Percentiles rank a stretch among this genome's conserved stretches.
These are phyloP conservation scores for Apostichopus leukothele DNA, from an alignment of 53 echinoderm and acorn worm genomes.

Conservation along the genomic window DNA sequence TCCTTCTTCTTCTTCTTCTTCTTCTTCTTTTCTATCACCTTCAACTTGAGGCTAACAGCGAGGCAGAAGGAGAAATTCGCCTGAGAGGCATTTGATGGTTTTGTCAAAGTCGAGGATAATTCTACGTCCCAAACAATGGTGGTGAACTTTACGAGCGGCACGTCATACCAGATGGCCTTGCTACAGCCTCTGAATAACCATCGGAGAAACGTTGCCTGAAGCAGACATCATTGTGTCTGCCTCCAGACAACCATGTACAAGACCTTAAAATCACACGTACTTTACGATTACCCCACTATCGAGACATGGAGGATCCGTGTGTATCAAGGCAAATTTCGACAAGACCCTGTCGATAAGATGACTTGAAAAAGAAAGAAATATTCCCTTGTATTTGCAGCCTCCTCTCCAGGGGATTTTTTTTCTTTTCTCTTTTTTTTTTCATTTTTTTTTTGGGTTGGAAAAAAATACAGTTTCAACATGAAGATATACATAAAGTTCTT, in stretches of 20 bases:
- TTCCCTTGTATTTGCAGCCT: conserved; percentile 1
- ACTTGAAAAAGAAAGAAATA: neutral
- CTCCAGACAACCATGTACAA: conserved; percentile 37
- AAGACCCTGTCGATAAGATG: neutral
- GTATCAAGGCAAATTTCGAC: neutral
- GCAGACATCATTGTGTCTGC: conserved; percentile 22
- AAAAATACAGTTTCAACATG: too few relatives aligned
- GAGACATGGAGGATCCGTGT: neutral
- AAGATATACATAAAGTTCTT: too few relatives aligned
- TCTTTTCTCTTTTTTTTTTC: too few relatives aligned
- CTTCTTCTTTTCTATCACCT: neutral
- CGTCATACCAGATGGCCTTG: conserved; percentile 38
- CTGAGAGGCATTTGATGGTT: conserved; percentile 39
- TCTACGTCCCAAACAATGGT: conserved; percentile 34
- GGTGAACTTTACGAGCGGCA: conserved; percentile 24
- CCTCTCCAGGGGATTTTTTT: neutral
- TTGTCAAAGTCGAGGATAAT: conserved; percentile 45
- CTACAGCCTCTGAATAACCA: conserved; percentile 20
- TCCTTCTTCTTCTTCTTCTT: too few relatives aligned
- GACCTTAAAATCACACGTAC: conserved; percentile 26
- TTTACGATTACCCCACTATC: conserved; percentile 29
- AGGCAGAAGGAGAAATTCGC: conserved; percentile 17
- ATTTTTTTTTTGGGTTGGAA: too few relatives aligned
- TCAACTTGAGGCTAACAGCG: conserved; percentile 34
- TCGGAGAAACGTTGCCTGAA: conserved; percentile 9